Conservation (phyloP, 2,797 vertebrate genomes). For the Etheostoma perlongum region DNA sequence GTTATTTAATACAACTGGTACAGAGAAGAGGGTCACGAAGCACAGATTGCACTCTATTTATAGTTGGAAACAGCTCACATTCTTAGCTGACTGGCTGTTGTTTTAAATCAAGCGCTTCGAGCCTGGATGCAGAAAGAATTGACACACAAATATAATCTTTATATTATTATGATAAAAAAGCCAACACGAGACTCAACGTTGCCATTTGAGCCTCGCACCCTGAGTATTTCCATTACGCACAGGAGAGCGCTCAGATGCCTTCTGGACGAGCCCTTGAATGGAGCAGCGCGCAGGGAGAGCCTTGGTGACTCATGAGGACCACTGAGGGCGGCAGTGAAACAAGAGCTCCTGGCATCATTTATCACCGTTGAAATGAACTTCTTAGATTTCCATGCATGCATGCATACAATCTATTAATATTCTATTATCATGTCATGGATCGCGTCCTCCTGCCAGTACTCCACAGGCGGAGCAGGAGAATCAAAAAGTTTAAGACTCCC, state of each 20-base stretch:
- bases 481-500: conserved; percentile 58
- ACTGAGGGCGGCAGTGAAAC: conserved; percentile 31
- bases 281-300: conserved; percentile 44
- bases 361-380: conserved; percentile 23
- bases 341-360: conserved; percentile 24
- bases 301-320: conserved; percentile 17
- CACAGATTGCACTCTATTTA: background rate
- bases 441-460: conserved; percentile 25
- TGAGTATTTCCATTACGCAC: conserved; percentile 72
- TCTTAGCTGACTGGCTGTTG: background rate
- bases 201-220: conserved; percentile 21
- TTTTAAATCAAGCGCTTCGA: too few relatives aligned
- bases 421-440: conserved; percentile 2
- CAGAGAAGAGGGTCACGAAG: background rate
- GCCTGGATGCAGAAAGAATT: background rate
- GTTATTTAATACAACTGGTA: background rate
- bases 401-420: conserved; percentile 9
- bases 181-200: background rate
- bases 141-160: conserved; percentile 4
- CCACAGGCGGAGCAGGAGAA: conserved; percentile 29
- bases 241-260: conserved; percentile 53
- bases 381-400: conserved; percentile 6
- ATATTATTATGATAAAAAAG: background rate
- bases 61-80: conserved; percentile 1
- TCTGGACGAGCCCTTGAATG: conserved; percentile 38